Conservation (phyloP, 2,113 vertebrate genomes). For the Gadus macrocephalus region DNA sequence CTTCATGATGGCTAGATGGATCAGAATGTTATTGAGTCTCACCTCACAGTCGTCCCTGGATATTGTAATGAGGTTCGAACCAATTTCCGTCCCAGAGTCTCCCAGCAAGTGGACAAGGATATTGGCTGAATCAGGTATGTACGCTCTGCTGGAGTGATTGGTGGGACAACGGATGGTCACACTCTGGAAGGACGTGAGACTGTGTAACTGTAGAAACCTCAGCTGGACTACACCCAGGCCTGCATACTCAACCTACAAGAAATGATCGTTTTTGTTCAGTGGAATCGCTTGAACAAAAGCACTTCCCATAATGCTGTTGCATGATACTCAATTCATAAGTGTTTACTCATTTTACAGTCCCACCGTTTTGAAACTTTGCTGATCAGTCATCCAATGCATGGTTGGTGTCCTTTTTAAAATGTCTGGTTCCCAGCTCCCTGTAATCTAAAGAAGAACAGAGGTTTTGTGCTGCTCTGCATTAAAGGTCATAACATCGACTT, state of each 20-base stretch:
- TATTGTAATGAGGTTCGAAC: constrained; percentile 39
- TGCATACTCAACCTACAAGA: constrained; percentile 64
- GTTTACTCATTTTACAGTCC: constrained; percentile 11
- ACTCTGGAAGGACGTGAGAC: constrained; percentile 62
- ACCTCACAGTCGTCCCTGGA: constrained; percentile 57
- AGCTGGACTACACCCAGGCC: constrained; percentile 69
- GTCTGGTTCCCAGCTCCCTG: constrained; percentile 32
- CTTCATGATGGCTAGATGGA: no score
- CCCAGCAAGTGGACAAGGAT: constrained; percentile 53
- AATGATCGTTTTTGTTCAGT: constrained; percentile 6
- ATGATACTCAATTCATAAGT: not conserved
- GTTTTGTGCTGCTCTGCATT: not conserved
- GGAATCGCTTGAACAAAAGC: no score
- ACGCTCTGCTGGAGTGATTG: constrained; percentile 6
- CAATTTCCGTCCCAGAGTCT: constrained; percentile 58
- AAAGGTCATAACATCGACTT: not conserved
- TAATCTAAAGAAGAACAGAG: constrained; percentile 44
- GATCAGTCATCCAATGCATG: constrained; percentile 50
- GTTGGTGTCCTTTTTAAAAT: constrained; percentile 12
- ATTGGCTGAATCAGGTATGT: not conserved
- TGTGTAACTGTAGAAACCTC: constrained; percentile 72
- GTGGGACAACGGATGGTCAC: constrained; percentile 53
- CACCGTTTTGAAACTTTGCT: constrained; percentile 47
- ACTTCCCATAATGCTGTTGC: not conserved
- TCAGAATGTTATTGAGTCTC: not conserved